Evolutionary conservation across 2,113 vertebrate genomes (phyloP).

Genomic region (Apteryx owenii): DNA sequence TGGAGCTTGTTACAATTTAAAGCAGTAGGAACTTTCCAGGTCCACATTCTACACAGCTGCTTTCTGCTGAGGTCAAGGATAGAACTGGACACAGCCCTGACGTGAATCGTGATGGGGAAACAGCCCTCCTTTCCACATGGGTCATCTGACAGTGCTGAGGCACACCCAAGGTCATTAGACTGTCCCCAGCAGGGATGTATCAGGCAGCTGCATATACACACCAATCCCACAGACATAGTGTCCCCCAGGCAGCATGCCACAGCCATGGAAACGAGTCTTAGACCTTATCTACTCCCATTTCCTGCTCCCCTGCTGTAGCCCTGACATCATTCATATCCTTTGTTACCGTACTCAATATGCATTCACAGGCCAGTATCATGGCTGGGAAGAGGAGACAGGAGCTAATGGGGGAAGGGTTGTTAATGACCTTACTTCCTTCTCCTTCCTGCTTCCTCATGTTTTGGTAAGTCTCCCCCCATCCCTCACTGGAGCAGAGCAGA

Average conservation of each 20-base stretch:
- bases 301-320: neutral
- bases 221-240: neutral
- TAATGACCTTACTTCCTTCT: neutral
- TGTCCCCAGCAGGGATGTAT: neutral
- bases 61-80: neutral
- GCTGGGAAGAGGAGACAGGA: neutral
- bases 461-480: neutral
- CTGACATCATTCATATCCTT: neutral
- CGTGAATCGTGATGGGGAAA: neutral
- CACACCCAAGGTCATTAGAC: fast-evolving
- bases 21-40: neutral
- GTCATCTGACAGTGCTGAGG: neutral
- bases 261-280: neutral
- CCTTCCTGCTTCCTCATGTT: neutral
- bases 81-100: neutral
- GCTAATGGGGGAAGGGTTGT: neutral
- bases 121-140: neutral
- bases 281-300: neutral
- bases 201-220: neutral
- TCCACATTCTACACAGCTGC: neutral
- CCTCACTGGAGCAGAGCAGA: neutral
- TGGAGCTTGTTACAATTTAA: neutral
- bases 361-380: fast-evolving
- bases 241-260: neutral
- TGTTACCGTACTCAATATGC: neutral